Base-by-base conservation (phyloP, 2,888 invertebrate species). In the Sinotaia quadrata region DNA sequence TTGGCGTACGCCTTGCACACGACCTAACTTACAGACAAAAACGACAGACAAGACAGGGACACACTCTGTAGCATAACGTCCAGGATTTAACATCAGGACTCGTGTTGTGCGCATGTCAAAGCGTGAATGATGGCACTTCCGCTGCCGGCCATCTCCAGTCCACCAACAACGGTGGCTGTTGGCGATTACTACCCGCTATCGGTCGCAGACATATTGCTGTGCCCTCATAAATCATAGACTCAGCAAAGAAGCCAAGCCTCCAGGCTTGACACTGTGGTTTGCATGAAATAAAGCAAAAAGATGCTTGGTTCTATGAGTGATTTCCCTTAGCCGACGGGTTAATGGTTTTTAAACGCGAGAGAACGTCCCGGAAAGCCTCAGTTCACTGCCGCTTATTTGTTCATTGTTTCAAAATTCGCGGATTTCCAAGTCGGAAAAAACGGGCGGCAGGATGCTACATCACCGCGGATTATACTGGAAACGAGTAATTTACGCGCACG, bases 51-150 rank as follows among this genome's bases (percentile, higher is more conserved):
- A 65, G 65, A 33, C 21, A 65, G 21, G 54, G 41, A 54, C n/a
- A 65, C 41, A n/a, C 33, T 27, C 29, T 31, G 15, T 44, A 33
- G 62, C 44, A 54, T 65, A 65, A 54, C 65, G 54, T 54, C 31
- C 56, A 56, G 65, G 65, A 65, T 65, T 37, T 10, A 44, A 18
- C 29, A 15, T 10, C 44, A 18, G n/a, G n/a, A n/a, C n/a, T n/a
- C n/a, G n/a, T n/a, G n/a, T 56, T 54, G 31, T 56, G 65, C 65
- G 65, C 65, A 65, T 65, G 65, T 65, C 65, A 65, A 52, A 29
- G 37, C 36, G 44, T 65, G 65, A 65, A 31, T 65, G 65, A 65
- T 65, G 65, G 47, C 41, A 56, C 56, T 56, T 56, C 65, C 47
- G 44, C 24, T 10, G 61, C 12, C 33, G 65, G 47, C 47, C 47